Conservation (phyloP, 2,888 invertebrate species). For the Cyrtodaria siliqua region DNA sequence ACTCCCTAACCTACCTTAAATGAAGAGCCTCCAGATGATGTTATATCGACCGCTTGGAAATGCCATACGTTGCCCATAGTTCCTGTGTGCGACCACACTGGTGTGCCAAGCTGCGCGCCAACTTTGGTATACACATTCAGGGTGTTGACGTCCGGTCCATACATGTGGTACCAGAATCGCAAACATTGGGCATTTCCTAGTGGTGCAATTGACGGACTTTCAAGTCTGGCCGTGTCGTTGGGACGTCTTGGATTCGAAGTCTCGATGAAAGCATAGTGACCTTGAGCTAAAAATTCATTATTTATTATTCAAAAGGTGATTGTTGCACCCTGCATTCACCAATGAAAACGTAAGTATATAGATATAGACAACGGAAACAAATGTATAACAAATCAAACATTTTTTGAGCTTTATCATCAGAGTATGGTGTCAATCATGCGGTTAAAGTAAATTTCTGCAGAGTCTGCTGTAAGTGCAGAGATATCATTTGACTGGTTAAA, state of each 20-base stretch:
- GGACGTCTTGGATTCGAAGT: conserved; percentile 72
- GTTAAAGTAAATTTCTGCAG: no score
- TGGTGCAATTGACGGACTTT: conserved; percentile 64
- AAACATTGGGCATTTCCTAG: conserved; percentile 70
- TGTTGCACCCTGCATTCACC: no score
- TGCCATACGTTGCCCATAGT: conserved; percentile 78
- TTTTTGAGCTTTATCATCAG: no score
- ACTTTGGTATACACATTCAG: conserved; percentile 76
- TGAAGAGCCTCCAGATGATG: conserved; percentile 25
- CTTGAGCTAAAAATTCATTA: conserved; percentile 74
- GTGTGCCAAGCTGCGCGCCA: conserved; percentile 54
- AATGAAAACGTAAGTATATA: no score
- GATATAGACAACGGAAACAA: no score
- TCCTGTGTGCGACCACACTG: conserved; percentile 75
- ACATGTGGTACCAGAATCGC: conserved; percentile 83
- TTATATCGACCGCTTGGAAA: conserved; percentile 66
- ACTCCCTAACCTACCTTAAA: neutral
- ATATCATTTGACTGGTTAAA: no score
- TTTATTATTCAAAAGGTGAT: neutral
- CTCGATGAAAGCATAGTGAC: conserved; percentile 84
- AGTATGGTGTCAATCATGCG: no score
- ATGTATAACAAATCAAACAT: no score
- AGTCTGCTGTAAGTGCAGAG: no score
- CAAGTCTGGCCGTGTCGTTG: conserved; percentile 76
- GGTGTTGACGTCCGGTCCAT: conserved; percentile 79